Base-by-base conservation (phyloP, 2,797 vertebrate species). In the Acanthornis magna region DNA sequence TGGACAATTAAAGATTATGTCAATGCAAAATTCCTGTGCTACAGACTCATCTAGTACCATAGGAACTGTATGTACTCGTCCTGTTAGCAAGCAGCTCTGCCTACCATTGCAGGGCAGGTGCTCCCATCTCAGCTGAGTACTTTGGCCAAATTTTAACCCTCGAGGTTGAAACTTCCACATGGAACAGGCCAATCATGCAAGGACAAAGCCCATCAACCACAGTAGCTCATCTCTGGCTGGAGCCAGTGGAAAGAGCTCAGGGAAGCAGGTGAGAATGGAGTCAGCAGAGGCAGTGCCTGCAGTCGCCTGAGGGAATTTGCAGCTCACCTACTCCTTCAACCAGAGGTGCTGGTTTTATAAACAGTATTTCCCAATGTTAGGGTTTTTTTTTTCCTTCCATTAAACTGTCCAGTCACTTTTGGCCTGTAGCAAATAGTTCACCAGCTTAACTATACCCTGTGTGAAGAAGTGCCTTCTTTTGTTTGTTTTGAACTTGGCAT, bases 401-500 rank as follows among this genome's bases (percentile, higher is more conserved):
- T 67, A 76, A 91, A 84, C 26, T 88, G 40, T 70, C 55, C 90
- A 76, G 94, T 84, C 95, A 79, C 51, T 94, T 93, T 67, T 75
- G 75, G 85, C 95, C 93, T n/a, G 54, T 53, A 88, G 94, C 79
- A 85, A 91, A 48, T 61, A 83, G 36, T 66, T 91, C 3, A 3
- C 70, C 55, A 53, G n/a, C 32, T 78, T 91, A 96, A 96, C 47
- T 91, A 95, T 45, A 93, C 38, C 74, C 67, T 91, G 55, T 55
- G 29, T 50, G 45, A 90, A 93, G 62, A 81, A 76, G 60, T 66
- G 45, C 40, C 83, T 86, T 7, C 43, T 86, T 84, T 30, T 88
- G 54, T 92, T 95, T 96, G 79, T 73, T 94, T 70, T 90, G 62
- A 95, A 67, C 67, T 58, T 95, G 91, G 88, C 83, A 96, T 76